Evolutionary conservation across 2,797 vertebrate genomes (phyloP).

Genomic region (Myripristis murdjan): DNA sequence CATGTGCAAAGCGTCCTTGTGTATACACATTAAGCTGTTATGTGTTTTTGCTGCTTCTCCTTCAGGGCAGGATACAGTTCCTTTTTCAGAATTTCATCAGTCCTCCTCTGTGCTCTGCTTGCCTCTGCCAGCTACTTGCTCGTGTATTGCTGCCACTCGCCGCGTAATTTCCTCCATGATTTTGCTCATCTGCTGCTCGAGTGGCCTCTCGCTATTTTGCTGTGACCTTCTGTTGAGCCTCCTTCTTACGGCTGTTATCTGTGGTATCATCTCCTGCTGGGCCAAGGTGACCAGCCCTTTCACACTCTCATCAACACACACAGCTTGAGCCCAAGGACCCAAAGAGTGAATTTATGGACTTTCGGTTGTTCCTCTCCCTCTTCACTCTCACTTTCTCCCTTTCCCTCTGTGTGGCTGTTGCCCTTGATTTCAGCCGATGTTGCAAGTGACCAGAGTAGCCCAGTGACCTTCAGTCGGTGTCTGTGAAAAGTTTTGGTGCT

Average conservation of each 20-base stretch:
- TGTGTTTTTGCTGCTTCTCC: background rate
- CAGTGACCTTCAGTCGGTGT: constrained; percentile 65
- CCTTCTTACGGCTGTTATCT: constrained; percentile 44
- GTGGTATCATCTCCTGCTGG: constrained; percentile 57
- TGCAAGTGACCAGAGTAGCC: constrained; percentile 29
- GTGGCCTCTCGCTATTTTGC: constrained; percentile 43
- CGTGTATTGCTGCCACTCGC: background rate
- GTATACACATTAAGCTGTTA: background rate
- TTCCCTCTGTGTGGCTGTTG: constrained; percentile 14
- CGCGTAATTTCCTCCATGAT: constrained; percentile 33
- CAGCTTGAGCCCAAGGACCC: constrained; percentile 47
- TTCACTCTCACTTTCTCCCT: constrained; percentile 9
- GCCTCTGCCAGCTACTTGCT: background rate
- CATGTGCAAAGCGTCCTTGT: background rate
- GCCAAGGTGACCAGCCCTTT: constrained; percentile 58
- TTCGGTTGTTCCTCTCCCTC: constrained; percentile 39
- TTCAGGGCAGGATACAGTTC: background rate
- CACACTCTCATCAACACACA: constrained; percentile 30
- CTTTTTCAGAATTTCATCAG: background rate
- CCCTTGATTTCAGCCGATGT: constrained; percentile 37
- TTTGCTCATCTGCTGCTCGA: constrained; percentile 34
- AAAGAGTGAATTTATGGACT: constrained; percentile 32
- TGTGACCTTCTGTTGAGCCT: constrained; percentile 55
- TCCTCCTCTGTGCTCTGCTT: background rate
- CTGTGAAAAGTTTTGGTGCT: constrained; percentile 62